Evolutionary conservation across 2,888 invertebrate genomes (phyloP), one percentile per base, ranked within the genome.

Genomic region (Nasonovia ribisnigri): DNA sequence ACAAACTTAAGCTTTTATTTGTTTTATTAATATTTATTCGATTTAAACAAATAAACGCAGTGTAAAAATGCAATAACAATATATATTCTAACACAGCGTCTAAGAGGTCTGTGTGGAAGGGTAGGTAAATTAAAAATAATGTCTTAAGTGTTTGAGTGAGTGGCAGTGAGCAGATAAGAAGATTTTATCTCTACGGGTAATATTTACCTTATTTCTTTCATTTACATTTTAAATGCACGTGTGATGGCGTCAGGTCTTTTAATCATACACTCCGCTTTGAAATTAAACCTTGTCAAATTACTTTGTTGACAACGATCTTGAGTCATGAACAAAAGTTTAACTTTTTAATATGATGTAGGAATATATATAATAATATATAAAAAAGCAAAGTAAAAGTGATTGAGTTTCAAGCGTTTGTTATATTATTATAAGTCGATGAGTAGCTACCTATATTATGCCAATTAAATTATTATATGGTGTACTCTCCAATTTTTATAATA

Each of bases 181-280:
- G 26, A 51, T 84, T 91, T 91, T 84, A 91, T 48, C 48, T 36
- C 16, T 24, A 42, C 3, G 24, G 84, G n/a, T n/a, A 54, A 84
- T 54, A 43, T 91, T 84, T 84, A 91, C 54, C 2, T 57, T 29
- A 54, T 54, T 51, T 54, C 5, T 84, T 84, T 91, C 29, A 91
- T 84, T 84, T 84, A 20, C 13, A 91, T 91, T 91, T 91, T 57
- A 91, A 84, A 84, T 91, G 10, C 10, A 54, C 54, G 84, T 29
- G 29, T 91, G 43, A 84, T 48, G 51, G 51, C 36, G 26, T 26
- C 4, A 26, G 13, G 26, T 84, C 13, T 84, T 91, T 43, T 84
- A 29, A 84, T 51, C 42, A 84, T 84, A 43, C 11, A 24, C n/a
- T 57, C 24, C 11, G 10, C n/a, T 20, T 43, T 24, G 20, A 84